These are phyloP conservation scores for Agonopterix heracliana DNA, from an alignment of 2,888 invertebrate species.

Conservation along the genomic window DNA sequence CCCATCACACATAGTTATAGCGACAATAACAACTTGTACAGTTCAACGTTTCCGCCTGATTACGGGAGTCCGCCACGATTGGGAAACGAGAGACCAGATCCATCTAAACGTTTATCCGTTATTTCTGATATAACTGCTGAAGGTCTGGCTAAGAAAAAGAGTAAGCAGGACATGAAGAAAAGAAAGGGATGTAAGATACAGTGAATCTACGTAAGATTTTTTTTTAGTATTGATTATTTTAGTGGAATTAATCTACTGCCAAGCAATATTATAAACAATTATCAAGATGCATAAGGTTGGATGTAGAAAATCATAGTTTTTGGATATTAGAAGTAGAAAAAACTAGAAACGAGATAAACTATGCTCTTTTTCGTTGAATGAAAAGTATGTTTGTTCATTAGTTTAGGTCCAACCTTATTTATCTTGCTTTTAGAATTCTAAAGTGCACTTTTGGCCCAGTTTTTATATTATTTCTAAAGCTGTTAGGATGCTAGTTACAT, in stretches of 20 bases:
- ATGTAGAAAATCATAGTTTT: no score
- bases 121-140: slow-evolving; percentile 68
- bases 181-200: slow-evolving; percentile 68
- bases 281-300: no score
- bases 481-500: no score
- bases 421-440: no score
- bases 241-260: no score
- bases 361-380: no score
- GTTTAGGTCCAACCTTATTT: no score
- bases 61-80: slow-evolving; percentile 23
- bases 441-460: background rate
- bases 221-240: no score
- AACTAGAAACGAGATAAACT: no score
- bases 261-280: no score
- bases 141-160: slow-evolving; percentile 61
- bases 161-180: slow-evolving; percentile 58
- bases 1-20: slow-evolving; percentile 55
- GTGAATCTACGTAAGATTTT: slow-evolving; percentile 16
- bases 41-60: slow-evolving; percentile 51
- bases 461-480: background rate
- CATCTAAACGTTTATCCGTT: slow-evolving; percentile 59
- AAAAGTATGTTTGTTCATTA: no score
- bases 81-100: slow-evolving; percentile 34
- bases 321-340: no score
- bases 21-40: slow-evolving; percentile 64